These are phyloP conservation scores for Psittacara wagleri DNA, from an alignment of 2,113 vertebrate species.

Conservation along the genomic window DNA sequence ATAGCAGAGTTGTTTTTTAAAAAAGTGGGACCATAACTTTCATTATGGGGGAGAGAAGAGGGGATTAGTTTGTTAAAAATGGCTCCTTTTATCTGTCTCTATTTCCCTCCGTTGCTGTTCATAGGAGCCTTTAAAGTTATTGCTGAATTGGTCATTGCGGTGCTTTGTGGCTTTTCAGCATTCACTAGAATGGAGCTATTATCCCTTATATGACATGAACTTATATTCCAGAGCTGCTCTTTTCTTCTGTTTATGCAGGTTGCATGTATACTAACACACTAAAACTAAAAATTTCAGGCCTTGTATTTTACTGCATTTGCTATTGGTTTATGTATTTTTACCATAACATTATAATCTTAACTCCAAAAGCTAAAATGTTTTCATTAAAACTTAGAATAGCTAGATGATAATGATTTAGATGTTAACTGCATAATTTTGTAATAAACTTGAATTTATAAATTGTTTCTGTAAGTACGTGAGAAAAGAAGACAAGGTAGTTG, in stretches of 20 bases:
- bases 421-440: not conserved
- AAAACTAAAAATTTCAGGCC: not conserved
- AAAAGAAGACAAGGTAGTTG: not conserved
- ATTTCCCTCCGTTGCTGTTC: not conserved
- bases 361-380: not conserved
- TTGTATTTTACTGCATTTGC: not conserved
- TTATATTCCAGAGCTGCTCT: not conserved
- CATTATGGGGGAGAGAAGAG: not conserved
- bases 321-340: not conserved
- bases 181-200: not conserved
- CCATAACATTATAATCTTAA: not conserved
- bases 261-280: not conserved
- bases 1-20: not conserved
- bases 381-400: not conserved
- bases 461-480: not conserved
- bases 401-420: not conserved
- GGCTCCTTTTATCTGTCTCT: not conserved
- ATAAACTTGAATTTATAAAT: not conserved
- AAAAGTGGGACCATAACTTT: not conserved
- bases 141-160: not conserved
- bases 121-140: not conserved
- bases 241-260: not conserved
- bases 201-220: not conserved
- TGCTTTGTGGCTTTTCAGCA: not conserved
- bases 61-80: conserved; percentile 16